Conservation (phyloP, 37 sponge, comb jelly and placozoan genomes). For the Chondrosia reniformis region DNA sequence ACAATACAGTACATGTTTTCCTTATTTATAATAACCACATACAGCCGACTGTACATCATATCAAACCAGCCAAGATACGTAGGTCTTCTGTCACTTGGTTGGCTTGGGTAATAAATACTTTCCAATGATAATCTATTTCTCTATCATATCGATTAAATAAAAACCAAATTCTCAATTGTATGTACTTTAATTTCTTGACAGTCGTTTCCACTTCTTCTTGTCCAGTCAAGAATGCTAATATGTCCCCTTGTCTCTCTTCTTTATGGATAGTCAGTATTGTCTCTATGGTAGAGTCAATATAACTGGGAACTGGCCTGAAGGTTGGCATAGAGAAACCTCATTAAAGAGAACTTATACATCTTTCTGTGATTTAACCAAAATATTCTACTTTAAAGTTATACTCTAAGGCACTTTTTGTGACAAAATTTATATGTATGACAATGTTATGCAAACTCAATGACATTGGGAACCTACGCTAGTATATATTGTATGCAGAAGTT, state of each 20-base stretch:
- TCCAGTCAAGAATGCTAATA: constrained; percentile 95
- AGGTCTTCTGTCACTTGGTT: too few relatives aligned
- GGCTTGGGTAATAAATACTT: neutral
- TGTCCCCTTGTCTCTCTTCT: constrained; percentile 78
- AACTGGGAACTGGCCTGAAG: constrained; percentile 86
- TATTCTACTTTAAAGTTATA: too few relatives aligned
- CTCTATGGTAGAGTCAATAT: constrained; percentile 84
- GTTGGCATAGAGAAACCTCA: neutral
- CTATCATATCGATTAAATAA: neutral
- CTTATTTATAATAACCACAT: too few relatives aligned
- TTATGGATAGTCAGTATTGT: constrained; percentile 82
- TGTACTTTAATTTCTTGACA: constrained; percentile 42
- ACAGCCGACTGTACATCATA: too few relatives aligned
- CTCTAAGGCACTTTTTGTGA: neutral
- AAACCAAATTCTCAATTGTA: neutral
- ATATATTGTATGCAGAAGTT: too few relatives aligned
- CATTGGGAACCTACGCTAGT: too few relatives aligned
- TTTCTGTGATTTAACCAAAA: too few relatives aligned
- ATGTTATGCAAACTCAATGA: too few relatives aligned
- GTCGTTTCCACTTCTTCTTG: constrained; percentile 41
- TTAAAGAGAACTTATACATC: neutral
- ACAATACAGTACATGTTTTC: too few relatives aligned
- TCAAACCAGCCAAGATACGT: too few relatives aligned
- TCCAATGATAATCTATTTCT: neutral
- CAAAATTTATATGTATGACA: too few relatives aligned